These are phyloP conservation scores for Asteroscopus sphinx DNA, from an alignment of 2,888 invertebrate species.

Conservation along the genomic window DNA sequence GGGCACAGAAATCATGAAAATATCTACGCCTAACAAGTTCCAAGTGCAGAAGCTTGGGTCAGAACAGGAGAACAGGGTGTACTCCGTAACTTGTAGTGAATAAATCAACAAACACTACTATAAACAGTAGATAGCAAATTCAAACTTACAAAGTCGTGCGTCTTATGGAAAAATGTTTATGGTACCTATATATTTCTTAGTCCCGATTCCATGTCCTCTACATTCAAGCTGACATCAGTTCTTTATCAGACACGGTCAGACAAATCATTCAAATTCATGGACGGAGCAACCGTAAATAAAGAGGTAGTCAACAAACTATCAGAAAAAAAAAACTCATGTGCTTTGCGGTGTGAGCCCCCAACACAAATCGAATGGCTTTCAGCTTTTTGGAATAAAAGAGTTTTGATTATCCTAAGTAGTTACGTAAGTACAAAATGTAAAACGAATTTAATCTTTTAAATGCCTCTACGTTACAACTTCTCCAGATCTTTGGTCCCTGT, in stretches of 20 bases:
- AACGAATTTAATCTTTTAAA: constrained; percentile 48
- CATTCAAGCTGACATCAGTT: neutral
- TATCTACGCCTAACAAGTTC: constrained; percentile 52
- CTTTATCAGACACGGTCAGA: neutral
- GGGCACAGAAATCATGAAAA: constrained; percentile 38
- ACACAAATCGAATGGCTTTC: constrained; percentile 19
- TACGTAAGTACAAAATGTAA: constrained; percentile 40
- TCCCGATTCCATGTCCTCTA: neutral
- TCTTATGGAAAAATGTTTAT: neutral
- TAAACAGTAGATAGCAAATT: constrained; percentile 13
- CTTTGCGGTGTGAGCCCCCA: neutral
- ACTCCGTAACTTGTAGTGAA: constrained; percentile 25
- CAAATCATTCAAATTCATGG: neutral
- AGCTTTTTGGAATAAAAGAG: constrained; percentile 24
- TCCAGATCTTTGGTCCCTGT: constrained; percentile 36
- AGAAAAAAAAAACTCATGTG: neutral
- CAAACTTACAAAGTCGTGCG: neutral
- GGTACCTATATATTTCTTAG: no score
- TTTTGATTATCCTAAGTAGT: constrained; percentile 43
- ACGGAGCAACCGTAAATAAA: neutral
- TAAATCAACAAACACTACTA: constrained; percentile 26
- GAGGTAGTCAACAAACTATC: neutral
- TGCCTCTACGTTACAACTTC: constrained; percentile 39
- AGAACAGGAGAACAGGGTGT: constrained; percentile 26
- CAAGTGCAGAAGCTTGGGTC: constrained; percentile 34